Percentiles rank a stretch among this genome's conserved stretches.
Conservation (phyloP, 2,888 invertebrate genomes). For the Phania funesta region DNA sequence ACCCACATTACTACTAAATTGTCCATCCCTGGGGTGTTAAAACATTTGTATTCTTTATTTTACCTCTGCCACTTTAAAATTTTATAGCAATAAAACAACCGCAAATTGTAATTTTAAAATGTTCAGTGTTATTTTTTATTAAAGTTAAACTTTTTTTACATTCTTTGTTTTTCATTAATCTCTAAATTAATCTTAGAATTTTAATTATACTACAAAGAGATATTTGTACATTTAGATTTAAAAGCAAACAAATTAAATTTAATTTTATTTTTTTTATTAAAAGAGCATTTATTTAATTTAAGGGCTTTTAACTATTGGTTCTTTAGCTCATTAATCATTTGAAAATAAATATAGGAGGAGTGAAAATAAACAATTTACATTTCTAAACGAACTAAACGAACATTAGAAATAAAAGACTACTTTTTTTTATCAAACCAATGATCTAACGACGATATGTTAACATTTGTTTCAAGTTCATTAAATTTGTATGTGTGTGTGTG, state of each 20-base stretch:
- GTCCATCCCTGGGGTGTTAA: too few species aligned
- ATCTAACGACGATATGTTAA: not conserved
- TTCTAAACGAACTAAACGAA: not conserved
- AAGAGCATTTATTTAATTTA: too few species aligned
- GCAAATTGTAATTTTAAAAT: not conserved
- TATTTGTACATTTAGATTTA: not conserved
- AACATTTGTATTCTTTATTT: too few species aligned
- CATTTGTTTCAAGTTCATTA: not conserved
- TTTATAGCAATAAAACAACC: not conserved
- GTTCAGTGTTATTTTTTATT: not conserved
- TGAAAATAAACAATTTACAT: not conserved
- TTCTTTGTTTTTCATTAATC: not conserved
- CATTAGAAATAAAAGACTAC: not conserved
- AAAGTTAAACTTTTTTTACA: not conserved
- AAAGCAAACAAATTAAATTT: not conserved
- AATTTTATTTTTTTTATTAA: not conserved
- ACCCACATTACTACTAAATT: too few species aligned
- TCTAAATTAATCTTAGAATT: not conserved
- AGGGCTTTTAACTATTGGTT: not conserved
- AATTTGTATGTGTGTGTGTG: not conserved
- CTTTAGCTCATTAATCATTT: not conserved
- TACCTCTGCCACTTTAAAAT: not conserved
- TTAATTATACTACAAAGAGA: constrained; percentile 3
- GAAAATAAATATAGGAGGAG: not conserved
- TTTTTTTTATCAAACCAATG: not conserved